Base-by-base conservation (phyloP, 2,888 invertebrate species). In the Synergus gifuensis region DNA sequence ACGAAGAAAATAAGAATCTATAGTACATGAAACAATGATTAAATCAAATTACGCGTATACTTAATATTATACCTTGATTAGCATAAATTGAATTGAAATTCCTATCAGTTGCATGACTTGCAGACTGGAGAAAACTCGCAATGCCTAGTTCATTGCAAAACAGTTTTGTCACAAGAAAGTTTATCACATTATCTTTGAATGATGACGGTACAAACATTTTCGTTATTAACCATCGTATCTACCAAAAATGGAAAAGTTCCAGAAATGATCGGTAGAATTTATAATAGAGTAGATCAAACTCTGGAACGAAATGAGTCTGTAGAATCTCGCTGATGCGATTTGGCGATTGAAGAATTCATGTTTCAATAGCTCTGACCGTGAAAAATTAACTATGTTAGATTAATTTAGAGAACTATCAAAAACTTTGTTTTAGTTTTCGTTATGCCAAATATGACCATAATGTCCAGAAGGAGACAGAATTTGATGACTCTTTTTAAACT, bases 1-100 rank as follows among this genome's bases (percentile, higher is more conserved):
- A 60, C 60, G n/a, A 73, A 49, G n/a, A 36, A 73, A 73, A 36
- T 73, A 73, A 73, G 16, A 73, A 28, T 73, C 49, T 73, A 73
- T 73, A 54, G 54, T 73, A 73, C 73, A 73, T 73, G 73, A 73
- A 73, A 73, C 54, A 73, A 73, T 73, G 16, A 73, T 73, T 73
- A 73, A 54, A 54, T 73, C 49, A 14, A 49, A 46, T 46, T 69
- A 49, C 16, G 69, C 36, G 69, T 69, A 73, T 54, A 73, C 73
- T 49, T 73, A 73, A 73, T 28, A 73, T 46, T 67, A 73, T 28
- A 73, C 28, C 49, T 54, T 28, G 73, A 36, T 54, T 28, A 46
- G 22, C 14, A 73, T 36, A 54, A 54, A 73, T 22, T 73, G 18
- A 49, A 49, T 73, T 73, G 36, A 69, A 69, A 69, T 69, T 54